Conservation (phyloP, 2,888 invertebrate species). For the Ormyrus nitidulus region DNA sequence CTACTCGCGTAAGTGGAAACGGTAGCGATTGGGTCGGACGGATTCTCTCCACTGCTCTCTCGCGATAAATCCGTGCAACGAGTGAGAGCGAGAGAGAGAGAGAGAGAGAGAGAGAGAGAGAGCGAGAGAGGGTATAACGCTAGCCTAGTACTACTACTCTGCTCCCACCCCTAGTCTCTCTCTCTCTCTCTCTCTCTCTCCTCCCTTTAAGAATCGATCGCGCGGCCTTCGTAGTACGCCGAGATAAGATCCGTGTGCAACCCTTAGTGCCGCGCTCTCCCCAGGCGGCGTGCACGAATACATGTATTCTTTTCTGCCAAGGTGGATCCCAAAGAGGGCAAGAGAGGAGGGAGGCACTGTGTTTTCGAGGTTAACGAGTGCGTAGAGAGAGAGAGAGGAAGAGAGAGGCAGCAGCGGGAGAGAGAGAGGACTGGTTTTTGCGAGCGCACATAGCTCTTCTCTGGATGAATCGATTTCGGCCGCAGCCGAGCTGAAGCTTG, state of each 20-base stretch:
- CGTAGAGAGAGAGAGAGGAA: constrained; percentile 38
- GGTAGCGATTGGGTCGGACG: not conserved
- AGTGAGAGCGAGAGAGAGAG: not conserved
- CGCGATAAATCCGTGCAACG: not conserved
- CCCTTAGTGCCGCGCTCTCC: constrained; percentile 29
- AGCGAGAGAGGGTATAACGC: not conserved
- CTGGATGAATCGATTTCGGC: too few relatives aligned
- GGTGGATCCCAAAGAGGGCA: too few relatives aligned
- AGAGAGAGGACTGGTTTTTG: too few relatives aligned
- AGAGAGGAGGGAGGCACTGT: not conserved
- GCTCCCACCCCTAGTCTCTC: not conserved
- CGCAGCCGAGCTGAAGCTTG: too few relatives aligned
- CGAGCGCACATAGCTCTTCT: too few relatives aligned
- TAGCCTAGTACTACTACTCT: too few relatives aligned
- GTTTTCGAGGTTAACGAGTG: too few relatives aligned
- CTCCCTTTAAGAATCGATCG: constrained; percentile 54
- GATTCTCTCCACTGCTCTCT: too few relatives aligned
- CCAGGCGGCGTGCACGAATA: too few relatives aligned
- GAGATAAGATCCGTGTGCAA: constrained; percentile 56
- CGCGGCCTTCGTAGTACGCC: constrained; percentile 50
- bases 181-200: constrained; percentile 5
- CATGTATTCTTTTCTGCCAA: not conserved
- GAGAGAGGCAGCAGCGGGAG: not conserved
- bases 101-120: constrained; percentile 5
- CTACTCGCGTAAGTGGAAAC: not conserved